Base-by-base conservation (phyloP, 2,797 vertebrate species). In the Pogonophryne albipinna region DNA sequence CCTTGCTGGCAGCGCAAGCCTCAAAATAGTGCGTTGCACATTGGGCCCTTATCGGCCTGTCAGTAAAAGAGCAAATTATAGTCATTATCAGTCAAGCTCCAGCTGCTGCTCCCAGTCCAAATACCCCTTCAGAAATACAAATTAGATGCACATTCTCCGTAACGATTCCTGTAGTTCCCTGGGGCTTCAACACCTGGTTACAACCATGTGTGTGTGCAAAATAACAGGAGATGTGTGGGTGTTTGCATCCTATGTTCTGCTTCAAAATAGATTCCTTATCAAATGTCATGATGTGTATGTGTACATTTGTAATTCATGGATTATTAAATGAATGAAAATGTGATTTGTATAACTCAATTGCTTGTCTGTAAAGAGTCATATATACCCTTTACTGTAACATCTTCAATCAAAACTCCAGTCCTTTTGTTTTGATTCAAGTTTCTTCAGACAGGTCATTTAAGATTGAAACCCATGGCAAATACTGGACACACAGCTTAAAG, bases 41-140 rank as follows among this genome's bases (percentile, higher is more conserved):
- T 19, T 7, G 14, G 20, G 59, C 59, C 63, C 44, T 44, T 44
- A 20, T 51, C 2, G 3, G n/a, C 17, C 23, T 58, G 15, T 59
- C 55, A 46, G 9, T 15, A 27, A 46, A 65, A 71, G n/a, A 45
- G 23, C 53, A 53, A 70, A 71, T 71, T 65, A 71, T 9, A 58
- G 15, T 16, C 23, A 45, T 65, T 65, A 59, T 59, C 67, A 49
- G 13, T 12, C 3, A 0, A 1, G 5, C 41, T 58, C 53, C 66
- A 57, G 66, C 74, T 70, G 66, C 15, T 27, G 16, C 66, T 57
- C 38, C 11, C 23, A 3, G 11, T 8, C 20, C 27, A 45, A 46
- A 74, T 57, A 9, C 9, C 34, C 34, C 27, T 17, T 45, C 45
- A 45, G 16, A 44, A n/a, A 10, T 15, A 27, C 15, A 61, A 55